Conservation (phyloP, 1,140 invertebrate genomes). For the Galendromus occidentalis region DNA sequence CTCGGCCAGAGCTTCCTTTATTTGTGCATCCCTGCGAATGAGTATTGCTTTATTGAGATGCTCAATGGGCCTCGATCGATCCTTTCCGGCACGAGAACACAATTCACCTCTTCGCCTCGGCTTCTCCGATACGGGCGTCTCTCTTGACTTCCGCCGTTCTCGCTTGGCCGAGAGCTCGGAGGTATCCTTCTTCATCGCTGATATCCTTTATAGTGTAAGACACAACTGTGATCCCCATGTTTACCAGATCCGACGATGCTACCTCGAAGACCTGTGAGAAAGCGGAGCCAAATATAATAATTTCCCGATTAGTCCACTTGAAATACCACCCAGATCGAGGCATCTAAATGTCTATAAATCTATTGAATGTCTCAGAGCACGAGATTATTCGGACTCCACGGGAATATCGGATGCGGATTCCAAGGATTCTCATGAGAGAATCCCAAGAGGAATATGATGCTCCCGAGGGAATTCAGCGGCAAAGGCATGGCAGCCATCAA, state of each 20-base stretch:
- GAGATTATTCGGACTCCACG: too few relatives aligned
- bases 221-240: constrained; percentile 95
- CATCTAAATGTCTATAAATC: too few relatives aligned
- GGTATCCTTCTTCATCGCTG: constrained; percentile 87
- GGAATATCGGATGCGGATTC: too few relatives aligned
- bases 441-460: too few relatives aligned
- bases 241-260: constrained; percentile 73
- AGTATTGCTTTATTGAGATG: too few relatives aligned
- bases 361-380: too few relatives aligned
- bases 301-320: too few relatives aligned
- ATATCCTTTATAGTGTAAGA: constrained; percentile 96
- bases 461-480: too few relatives aligned
- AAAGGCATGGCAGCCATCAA: too few relatives aligned
- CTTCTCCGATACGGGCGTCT: constrained; percentile 86
- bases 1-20: constrained; percentile 81
- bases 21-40: constrained; percentile 44
- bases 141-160: constrained; percentile 88
- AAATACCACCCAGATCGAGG: too few relatives aligned
- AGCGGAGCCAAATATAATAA: neutral
- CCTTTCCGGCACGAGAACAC: constrained; percentile 17
- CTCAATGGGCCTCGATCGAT: constrained; percentile 24
- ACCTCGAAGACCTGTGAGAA: constrained; percentile 57
- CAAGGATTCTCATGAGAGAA: too few relatives aligned
- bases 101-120: constrained; percentile 43
- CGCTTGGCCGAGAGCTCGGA: constrained; percentile 84